Conservation (phyloP, 2,797 vertebrate genomes). For the Catharus ustulatus region DNA sequence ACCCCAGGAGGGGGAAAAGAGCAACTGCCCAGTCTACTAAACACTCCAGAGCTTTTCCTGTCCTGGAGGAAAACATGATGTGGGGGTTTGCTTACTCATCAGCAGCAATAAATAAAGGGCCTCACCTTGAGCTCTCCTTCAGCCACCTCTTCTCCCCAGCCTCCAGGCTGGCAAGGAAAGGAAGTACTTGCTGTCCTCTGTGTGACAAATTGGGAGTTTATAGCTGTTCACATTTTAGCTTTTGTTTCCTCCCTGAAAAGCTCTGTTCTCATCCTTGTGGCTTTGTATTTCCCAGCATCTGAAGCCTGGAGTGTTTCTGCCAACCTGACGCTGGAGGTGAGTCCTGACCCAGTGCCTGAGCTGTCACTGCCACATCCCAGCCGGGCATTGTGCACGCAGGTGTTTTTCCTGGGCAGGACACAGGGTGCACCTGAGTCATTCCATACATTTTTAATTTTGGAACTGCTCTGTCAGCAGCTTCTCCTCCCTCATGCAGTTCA, state of each 20-base stretch:
- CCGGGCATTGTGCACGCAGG: neutral
- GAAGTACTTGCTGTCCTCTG: neutral
- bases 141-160: conserved; percentile 1
- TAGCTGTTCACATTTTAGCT: neutral
- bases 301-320: neutral
- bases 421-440: neutral
- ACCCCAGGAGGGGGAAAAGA: conserved; percentile 12
- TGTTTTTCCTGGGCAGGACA: neutral
- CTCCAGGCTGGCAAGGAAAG: neutral
- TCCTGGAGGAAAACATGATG: conserved; percentile 8
- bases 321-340: neutral
- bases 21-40: conserved; percentile 12
- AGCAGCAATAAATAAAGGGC: neutral
- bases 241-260: conserved; percentile 1
- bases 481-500: neutral
- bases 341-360: neutral
- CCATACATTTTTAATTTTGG: neutral
- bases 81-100: conserved; percentile 17
- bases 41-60: neutral
- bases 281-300: neutral
- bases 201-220: neutral
- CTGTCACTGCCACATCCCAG: neutral
- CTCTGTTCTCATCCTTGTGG: neutral
- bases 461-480: neutral
- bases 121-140: conserved; percentile 56